Evolutionary conservation across 2,888 invertebrate genomes (phyloP).

Genomic region (Pollenia angustigena): DNA sequence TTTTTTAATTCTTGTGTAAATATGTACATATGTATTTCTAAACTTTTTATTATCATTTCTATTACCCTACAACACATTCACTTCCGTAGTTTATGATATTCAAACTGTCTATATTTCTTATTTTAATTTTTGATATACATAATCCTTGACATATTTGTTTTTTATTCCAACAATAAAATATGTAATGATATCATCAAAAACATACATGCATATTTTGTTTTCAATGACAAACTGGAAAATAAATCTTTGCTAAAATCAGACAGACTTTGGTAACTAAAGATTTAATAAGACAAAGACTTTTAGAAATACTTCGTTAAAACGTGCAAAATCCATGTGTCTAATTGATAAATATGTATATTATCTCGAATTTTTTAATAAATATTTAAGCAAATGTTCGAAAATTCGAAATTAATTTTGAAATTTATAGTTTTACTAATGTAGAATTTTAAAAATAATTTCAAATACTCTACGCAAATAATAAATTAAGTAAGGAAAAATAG

Average conservation of each 20-base stretch:
- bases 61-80: not conserved
- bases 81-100: constrained; percentile 15
- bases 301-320: no score
- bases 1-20: constrained; percentile 33
- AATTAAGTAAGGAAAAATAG: no score
- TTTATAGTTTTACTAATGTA: no score
- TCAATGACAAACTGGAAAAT: constrained; percentile 31
- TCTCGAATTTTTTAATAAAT: no score
- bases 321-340: no score
- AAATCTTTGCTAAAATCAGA: constrained; percentile 30
- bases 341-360: no score
- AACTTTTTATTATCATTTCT: constrained; percentile 36
- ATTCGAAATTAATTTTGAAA: no score
- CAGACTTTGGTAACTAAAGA: no score
- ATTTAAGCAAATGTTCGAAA: no score
- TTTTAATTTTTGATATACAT: constrained; percentile 57
- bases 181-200: constrained; percentile 32
- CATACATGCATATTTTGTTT: constrained; percentile 27
- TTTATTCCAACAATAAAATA: constrained; percentile 32
- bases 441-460: no score
- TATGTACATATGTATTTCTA: constrained; percentile 1
- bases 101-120: constrained; percentile 21
- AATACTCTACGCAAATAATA: no score
- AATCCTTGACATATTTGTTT: constrained; percentile 60
- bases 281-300: no score